Evolutionary conservation across 2,797 vertebrate genomes (phyloP).

Genomic region (Champsocephalus esox): DNA sequence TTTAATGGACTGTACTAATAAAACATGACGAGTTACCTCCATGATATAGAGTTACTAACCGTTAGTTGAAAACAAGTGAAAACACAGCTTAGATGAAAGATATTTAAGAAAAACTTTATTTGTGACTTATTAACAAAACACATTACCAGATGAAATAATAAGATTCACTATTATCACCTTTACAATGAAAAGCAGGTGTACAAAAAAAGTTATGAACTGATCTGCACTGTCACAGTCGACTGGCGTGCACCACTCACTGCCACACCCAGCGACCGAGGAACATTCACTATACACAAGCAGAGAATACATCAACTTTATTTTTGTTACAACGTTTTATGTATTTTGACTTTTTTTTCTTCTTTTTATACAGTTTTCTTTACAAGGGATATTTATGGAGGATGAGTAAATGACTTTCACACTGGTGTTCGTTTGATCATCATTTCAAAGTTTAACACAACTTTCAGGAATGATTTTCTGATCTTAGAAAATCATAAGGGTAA

Average conservation of each 20-base stretch:
- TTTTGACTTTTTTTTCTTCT: constrained; percentile 56
- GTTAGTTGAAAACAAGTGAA: constrained; percentile 17
- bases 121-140: constrained; percentile 98
- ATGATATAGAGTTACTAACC: background rate
- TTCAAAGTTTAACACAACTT: constrained; percentile 88
- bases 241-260: constrained; percentile 84
- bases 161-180: constrained; percentile 92
- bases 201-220: constrained; percentile 91
- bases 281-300: constrained; percentile 99
- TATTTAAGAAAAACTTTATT: constrained; percentile 99
- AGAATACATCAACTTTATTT: constrained; percentile 90
- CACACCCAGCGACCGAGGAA: constrained; percentile 88
- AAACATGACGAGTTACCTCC: background rate
- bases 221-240: constrained; percentile 91
- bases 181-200: constrained; percentile 93
- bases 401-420: constrained; percentile 92
- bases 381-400: constrained; percentile 86
- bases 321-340: constrained; percentile 40
- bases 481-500: constrained; percentile 68
- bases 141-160: constrained; percentile 86
- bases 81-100: constrained; percentile 58
- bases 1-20: background rate
- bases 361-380: constrained; percentile 29
- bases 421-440: constrained; percentile 87
- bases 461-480: constrained; percentile 63